These are phyloP conservation scores for Enteromius paludinosus DNA, from an alignment of 2,797 vertebrate genomes.

Conservation along the genomic window DNA sequence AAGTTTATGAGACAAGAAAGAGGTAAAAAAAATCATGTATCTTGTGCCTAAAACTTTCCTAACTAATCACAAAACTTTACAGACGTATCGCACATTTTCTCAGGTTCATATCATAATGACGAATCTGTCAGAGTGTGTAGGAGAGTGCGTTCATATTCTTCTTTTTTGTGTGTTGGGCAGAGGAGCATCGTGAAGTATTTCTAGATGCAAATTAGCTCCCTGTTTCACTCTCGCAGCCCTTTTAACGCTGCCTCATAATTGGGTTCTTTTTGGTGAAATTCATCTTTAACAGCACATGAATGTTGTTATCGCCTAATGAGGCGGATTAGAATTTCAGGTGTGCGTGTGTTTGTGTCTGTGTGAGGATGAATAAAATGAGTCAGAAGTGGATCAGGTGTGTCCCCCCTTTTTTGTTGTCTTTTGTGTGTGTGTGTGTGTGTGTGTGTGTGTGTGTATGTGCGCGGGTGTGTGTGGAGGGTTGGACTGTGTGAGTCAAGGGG, in stretches of 20 bases:
- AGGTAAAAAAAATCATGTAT: constrained; percentile 7
- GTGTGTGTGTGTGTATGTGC: neutral
- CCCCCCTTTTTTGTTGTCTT: neutral
- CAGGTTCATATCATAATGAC: constrained; percentile 4
- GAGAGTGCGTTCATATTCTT: neutral
- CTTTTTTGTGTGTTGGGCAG: neutral
- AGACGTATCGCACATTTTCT: neutral
- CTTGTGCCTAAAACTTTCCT: neutral
- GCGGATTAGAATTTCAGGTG: constrained; percentile 13
- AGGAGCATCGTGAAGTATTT: constrained; percentile 49
- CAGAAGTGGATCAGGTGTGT: constrained; percentile 6
- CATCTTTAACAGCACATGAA: constrained; percentile 26
- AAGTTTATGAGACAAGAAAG: constrained; percentile 4
- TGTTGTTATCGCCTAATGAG: constrained; percentile 26
- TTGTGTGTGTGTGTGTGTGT: neutral
- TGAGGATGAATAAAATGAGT: neutral
- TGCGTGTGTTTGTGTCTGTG: neutral
- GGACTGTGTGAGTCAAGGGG: constrained; percentile 12
- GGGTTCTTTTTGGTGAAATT: constrained; percentile 15
- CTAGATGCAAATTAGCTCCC: constrained; percentile 41
- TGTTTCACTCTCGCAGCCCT: constrained; percentile 10
- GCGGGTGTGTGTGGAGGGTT: constrained; percentile 1
- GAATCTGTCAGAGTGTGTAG: constrained; percentile 21
- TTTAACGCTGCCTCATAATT: constrained; percentile 31
- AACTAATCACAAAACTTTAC: constrained; percentile 7